Evolutionary conservation across 2,888 invertebrate genomes (phyloP).

Genomic region (Endomychus coccineus): DNA sequence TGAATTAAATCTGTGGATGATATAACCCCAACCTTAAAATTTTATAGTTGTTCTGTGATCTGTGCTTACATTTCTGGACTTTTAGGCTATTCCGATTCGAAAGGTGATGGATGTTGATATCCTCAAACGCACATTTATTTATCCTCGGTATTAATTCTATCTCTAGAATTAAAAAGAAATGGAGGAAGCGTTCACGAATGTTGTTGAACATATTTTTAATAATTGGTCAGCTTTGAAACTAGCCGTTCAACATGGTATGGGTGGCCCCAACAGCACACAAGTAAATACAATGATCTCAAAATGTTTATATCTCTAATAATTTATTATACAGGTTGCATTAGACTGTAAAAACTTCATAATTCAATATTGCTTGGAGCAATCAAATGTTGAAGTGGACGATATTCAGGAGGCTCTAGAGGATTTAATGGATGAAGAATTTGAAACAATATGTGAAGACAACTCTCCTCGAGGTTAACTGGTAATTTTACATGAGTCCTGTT

Average conservation of each 20-base stretch:
- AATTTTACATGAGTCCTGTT: neutral
- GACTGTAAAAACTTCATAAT: constrained; percentile 58
- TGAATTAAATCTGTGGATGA: too few species aligned
- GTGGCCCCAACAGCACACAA: constrained; percentile 60
- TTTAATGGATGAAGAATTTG: constrained; percentile 65
- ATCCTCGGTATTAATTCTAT: too few species aligned
- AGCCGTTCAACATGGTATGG: constrained; percentile 69
- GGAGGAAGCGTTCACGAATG: constrained; percentile 49
- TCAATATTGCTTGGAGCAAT: constrained; percentile 53
- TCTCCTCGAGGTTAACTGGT: constrained; percentile 50
- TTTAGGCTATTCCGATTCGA: too few species aligned
- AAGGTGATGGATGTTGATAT: too few species aligned
- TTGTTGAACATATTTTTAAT: constrained; percentile 60
- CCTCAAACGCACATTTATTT: too few species aligned
- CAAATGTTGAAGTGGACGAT: constrained; percentile 51
- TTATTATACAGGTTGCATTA: constrained; percentile 41
- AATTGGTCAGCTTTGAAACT: constrained; percentile 66
- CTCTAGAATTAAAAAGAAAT: too few species aligned
- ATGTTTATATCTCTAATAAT: neutral
- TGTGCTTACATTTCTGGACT: too few species aligned
- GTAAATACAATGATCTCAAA: constrained; percentile 38
- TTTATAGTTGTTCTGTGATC: too few species aligned
- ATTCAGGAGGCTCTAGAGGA: constrained; percentile 60
- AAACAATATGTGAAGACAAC: constrained; percentile 64
- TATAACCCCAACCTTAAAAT: too few species aligned